Percentiles rank a stretch among this genome's conserved stretches.
Evolutionary conservation across 2,797 vertebrate species (phyloP).

Genomic region (Hybognathus amarus): DNA sequence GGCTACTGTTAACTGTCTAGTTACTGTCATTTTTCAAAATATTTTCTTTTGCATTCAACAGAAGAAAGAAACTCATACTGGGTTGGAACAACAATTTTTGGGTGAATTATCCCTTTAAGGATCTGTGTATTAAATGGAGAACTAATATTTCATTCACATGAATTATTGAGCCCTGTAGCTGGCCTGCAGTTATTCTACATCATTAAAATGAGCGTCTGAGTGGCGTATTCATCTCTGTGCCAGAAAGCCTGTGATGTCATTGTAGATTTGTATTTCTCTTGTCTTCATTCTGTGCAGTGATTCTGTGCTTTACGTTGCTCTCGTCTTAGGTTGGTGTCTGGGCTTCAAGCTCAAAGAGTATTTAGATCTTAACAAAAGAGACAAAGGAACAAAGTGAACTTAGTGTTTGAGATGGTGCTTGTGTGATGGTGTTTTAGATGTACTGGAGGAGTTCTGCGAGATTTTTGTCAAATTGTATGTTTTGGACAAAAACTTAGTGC

Average conservation of each 20-base stretch:
- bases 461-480: background rate
- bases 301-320: background rate
- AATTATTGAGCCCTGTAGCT: background rate
- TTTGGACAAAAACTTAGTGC: background rate
- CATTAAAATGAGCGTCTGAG: background rate
- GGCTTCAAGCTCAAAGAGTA: slow-evolving; percentile 1
- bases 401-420: background rate
- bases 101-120: background rate
- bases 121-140: background rate
- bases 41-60: no score
- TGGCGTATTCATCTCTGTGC: background rate
- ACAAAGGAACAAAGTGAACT: background rate
- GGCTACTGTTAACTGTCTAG: no score
- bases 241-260: background rate
- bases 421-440: background rate
- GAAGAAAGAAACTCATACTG: no score
- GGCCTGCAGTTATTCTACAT: slow-evolving; percentile 5
- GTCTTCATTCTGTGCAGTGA: background rate
- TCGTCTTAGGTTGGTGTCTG: background rate
- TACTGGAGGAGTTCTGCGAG: background rate
- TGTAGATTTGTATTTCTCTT: background rate
- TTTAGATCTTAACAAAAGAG: background rate
- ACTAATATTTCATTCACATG: background rate
- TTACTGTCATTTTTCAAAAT: no score
- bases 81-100: no score